Base-by-base conservation (phyloP, 1,140 invertebrate genomes). In the Adoxophyes honmai region DNA sequence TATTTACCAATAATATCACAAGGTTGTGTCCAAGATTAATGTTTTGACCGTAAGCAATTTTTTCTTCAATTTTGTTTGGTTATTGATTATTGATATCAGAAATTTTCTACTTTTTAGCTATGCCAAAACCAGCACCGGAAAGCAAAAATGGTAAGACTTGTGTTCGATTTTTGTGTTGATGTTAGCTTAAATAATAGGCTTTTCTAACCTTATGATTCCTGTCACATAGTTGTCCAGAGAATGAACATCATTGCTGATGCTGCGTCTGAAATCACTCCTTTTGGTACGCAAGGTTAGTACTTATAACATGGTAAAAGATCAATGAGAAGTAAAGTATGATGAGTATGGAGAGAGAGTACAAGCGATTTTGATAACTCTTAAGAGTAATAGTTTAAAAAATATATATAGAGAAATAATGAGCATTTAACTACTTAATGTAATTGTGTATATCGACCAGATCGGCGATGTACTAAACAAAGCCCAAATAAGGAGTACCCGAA, bases 91-190 rank as follows among this genome's bases (percentile, higher is more conserved):
- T n/a, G 28, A 39, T 52, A 48, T 57, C 9, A 11, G 1, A 37
- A n/a, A n/a, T n/a, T n/a, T 60, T 64, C 60, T 38, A 60, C 60
- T 62, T 66, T 52, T 54, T 64, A 87, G 84, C 84, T 36, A 82
- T 87, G 79, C 76, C 79, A 16, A 66, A 77, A 33, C 75, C 84
- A 14, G 64, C 75, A 16, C 54, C 78, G 69, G 84, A 85, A 68
- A 85, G 82, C 56, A 84, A 76, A 71, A 87, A 80, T 62, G 81
- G 84, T 87, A 69, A 60, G 73, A 73, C n/a, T n/a, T n/a, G n/a
- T n/a, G n/a, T n/a, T n/a, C n/a, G 56, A 6, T 15, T 13, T 9
- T 34, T 56, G 18, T 38, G 16, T 2, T 54, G 16, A 13, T 51
- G 2, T 16, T n/a, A 37, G 9, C 13, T 4, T 55, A 44, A 13